Percentiles rank a stretch among this genome's conserved stretches.
Evolutionary conservation across 2,113 vertebrate species (phyloP).

Genomic region (Scomber japonicus): DNA sequence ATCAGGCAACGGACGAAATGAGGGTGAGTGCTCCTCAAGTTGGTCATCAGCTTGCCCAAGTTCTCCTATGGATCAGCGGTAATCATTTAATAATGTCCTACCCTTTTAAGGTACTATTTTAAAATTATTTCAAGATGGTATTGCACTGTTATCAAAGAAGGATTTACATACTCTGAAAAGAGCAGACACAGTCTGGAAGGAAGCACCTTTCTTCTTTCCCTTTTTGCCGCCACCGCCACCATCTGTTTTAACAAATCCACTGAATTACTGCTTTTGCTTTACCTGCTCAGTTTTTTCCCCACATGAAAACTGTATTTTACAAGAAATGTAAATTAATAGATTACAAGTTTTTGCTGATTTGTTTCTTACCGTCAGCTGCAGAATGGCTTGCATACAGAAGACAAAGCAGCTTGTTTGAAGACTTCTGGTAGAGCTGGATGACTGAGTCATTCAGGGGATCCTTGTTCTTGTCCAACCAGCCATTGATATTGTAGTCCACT

Average conservation of each 20-base stretch:
- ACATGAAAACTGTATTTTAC: too few species aligned
- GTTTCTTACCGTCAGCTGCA: conserved; percentile 38
- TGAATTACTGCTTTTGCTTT: neutral
- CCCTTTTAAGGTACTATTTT: too few species aligned
- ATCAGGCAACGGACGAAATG: conserved; percentile 76
- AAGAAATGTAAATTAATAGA: too few species aligned
- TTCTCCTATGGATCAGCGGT: conserved; percentile 54
- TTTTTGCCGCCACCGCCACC: conserved; percentile 63
- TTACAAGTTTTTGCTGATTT: neutral
- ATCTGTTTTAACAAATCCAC: conserved; percentile 26
- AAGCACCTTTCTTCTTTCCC: conserved; percentile 77
- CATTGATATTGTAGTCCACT: conserved; percentile 92
- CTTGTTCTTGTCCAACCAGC: conserved; percentile 96
- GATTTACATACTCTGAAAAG: conserved; percentile 68
- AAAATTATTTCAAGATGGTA: too few species aligned
- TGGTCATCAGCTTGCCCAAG: conserved; percentile 74
- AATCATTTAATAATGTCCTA: neutral
- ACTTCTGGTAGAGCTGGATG: conserved; percentile 84
- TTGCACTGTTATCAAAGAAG: too few species aligned
- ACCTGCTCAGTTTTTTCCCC: too few species aligned
- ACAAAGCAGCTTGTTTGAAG: conserved; percentile 64
- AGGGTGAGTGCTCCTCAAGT: conserved; percentile 74
- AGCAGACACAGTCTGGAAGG: conserved; percentile 78
- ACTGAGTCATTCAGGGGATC: conserved; percentile 94
- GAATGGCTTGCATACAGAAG: conserved; percentile 60